Evolutionary conservation across 1,140 invertebrate genomes (phyloP), one percentile per base, ranked within the genome.

Genomic region (Homarus americanus): DNA sequence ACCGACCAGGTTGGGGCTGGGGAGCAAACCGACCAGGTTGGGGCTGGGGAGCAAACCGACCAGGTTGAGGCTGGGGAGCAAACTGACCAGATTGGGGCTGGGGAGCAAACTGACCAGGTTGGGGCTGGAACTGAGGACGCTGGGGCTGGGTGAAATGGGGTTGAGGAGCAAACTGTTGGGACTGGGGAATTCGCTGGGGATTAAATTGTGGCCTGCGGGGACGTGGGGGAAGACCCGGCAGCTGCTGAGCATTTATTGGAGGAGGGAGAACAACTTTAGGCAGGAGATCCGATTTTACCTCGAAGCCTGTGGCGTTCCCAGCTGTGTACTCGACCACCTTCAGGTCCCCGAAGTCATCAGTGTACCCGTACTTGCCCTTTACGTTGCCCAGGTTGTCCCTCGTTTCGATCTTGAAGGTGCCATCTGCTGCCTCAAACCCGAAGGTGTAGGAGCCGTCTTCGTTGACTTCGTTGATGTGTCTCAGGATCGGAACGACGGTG

Each of bases 391-490:
- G 94, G 38, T 97, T 96, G 93, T 97, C 97, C 87, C 97, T 95
- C 92, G 97, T 97, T 94, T 98, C 97, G 86, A 97, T 97, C 94
- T 97, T 97, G 94, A 97, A 94, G 17, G 96, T 97, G 32, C 97
- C 97, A 94, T 97, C 97, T 78, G 96, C 97, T 3, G 97, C 97
- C 94, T 97, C 97, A 93, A 97, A 97, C 0, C 97, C 97, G 91
- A 97, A 97, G 0, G 97, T 97, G 93, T 97, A 98, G 0, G 97
- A 97, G 34, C 97, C 97, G 94, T 98, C 97, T 63, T 97, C 96
- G 93, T 97, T 97, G 0, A 97, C 95, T 94, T 96, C 96, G 90
- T 97, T 96, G 92, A 98, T 97, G 94, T 97, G 96, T 93, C 97
- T 97, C 41, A 96, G 94, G 92, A 96, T 96, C 15, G 95, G 95